Conservation (phyloP, 2,888 invertebrate species). For the Watsonalla cultraria region DNA sequence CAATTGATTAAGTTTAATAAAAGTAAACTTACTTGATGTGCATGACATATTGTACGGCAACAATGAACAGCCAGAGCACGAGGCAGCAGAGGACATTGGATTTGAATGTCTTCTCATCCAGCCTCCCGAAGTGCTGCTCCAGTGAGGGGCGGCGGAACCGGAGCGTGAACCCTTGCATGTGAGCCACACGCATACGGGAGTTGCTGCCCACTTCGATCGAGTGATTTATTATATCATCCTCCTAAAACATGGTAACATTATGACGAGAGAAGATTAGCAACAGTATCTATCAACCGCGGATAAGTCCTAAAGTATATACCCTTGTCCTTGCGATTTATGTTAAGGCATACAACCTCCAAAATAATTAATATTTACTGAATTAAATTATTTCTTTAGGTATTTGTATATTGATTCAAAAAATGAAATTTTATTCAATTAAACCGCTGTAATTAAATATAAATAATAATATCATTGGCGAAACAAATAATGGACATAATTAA, state of each 20-base stretch:
- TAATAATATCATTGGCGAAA: no score
- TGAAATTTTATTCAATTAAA: no score
- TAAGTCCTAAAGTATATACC: no score
- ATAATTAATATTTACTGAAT: no score
- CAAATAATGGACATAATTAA: no score
- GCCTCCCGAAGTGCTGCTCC: slow-evolving; percentile 91
- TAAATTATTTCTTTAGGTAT: no score
- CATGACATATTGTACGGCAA: slow-evolving; percentile 86
- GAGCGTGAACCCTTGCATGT: slow-evolving; percentile 92
- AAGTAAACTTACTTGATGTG: slow-evolving; percentile 80
- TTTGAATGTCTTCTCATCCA: slow-evolving; percentile 95
- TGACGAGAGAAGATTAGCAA: slow-evolving; percentile 2
- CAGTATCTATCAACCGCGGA: no score
- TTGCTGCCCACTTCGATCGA: slow-evolving; percentile 94
- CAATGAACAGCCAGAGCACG: slow-evolving; percentile 93
- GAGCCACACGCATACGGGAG: slow-evolving; percentile 90
- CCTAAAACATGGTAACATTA: slow-evolving; percentile 52
- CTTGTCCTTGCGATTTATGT: no score
- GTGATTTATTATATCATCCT: slow-evolving; percentile 89
- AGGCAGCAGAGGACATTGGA: slow-evolving; percentile 96
- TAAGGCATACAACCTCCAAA: no score
- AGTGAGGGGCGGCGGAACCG: slow-evolving; percentile 89
- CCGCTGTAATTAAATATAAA: no score
- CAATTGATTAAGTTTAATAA: no score
- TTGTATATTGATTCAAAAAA: no score